Evolutionary conservation across 2,888 invertebrate species (phyloP).

Genomic region (Cenopis cana): DNA sequence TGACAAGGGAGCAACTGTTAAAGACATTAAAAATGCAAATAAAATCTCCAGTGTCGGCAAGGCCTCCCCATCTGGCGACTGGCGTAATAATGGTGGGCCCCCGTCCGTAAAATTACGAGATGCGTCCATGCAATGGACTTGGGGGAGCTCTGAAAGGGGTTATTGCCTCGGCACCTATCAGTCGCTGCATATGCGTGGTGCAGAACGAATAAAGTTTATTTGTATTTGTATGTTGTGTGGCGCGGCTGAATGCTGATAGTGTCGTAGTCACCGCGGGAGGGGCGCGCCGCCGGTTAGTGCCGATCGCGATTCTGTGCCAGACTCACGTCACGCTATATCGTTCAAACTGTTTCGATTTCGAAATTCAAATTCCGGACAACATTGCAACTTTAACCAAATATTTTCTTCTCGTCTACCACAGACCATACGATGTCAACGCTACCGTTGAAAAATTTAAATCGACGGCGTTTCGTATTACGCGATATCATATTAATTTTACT

Average conservation of each 20-base stretch:
- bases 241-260: constrained; percentile 72
- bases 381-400: constrained; percentile 45
- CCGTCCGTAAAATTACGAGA: constrained; percentile 81
- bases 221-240: constrained; percentile 83
- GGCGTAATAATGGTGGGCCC: constrained; percentile 71
- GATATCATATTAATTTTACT: constrained; percentile 78
- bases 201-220: constrained; percentile 84
- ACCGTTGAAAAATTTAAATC: constrained; percentile 76
- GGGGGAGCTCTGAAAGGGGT: constrained; percentile 81
- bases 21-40: constrained; percentile 21
- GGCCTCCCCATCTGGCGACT: constrained; percentile 55
- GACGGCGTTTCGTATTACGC: constrained; percentile 71
- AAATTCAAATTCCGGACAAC: constrained; percentile 18
- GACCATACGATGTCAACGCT: constrained; percentile 75
- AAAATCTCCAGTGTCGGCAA: constrained; percentile 13
- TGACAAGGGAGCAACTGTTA: neutral
- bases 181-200: constrained; percentile 74
- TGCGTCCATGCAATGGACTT: constrained; percentile 62
- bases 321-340: constrained; percentile 48
- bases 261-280: constrained; percentile 68
- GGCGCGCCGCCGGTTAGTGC: constrained; percentile 73
- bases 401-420: constrained; percentile 43
- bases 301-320: constrained; percentile 64
- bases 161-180: constrained; percentile 80
- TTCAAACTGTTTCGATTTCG: constrained; percentile 39